Evolutionary conservation across 2,888 invertebrate species (phyloP).

Genomic region (Cantharis rustica): DNA sequence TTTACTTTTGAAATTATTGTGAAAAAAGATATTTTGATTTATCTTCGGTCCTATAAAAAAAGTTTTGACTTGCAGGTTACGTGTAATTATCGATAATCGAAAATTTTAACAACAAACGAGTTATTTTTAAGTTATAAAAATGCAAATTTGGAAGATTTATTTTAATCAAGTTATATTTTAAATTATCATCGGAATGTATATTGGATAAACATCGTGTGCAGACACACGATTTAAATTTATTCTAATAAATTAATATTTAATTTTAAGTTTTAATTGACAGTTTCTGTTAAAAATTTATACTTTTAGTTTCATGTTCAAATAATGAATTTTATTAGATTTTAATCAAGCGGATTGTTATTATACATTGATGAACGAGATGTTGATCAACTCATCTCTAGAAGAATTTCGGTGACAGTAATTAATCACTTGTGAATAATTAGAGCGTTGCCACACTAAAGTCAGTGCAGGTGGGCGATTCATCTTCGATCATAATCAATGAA

Average conservation of each 20-base stretch:
- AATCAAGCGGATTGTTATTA: not conserved
- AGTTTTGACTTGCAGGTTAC: not conserved
- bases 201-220: not conserved
- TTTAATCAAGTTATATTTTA: not conserved
- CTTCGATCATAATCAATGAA: constrained; percentile 37
- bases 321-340: not conserved
- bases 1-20: not conserved
- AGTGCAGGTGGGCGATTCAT: constrained; percentile 41
- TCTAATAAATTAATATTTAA: not conserved
- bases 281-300: not conserved
- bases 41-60: not conserved
- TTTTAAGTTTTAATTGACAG: not conserved
- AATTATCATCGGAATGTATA: not conserved
- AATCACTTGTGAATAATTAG: constrained; percentile 44
- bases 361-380: constrained; percentile 1
- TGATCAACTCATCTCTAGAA: constrained; percentile 34
- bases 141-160: not conserved
- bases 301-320: not conserved
- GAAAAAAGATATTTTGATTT: not conserved
- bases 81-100: not conserved
- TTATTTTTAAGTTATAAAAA: not conserved
- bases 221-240: not conserved
- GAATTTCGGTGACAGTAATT: constrained; percentile 40
- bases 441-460: constrained; percentile 39
- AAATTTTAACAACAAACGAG: not conserved